Percentiles rank a stretch among this genome's conserved stretches.
Evolutionary conservation across 2,113 vertebrate genomes (phyloP).

Genomic region (Pipa parva): DNA sequence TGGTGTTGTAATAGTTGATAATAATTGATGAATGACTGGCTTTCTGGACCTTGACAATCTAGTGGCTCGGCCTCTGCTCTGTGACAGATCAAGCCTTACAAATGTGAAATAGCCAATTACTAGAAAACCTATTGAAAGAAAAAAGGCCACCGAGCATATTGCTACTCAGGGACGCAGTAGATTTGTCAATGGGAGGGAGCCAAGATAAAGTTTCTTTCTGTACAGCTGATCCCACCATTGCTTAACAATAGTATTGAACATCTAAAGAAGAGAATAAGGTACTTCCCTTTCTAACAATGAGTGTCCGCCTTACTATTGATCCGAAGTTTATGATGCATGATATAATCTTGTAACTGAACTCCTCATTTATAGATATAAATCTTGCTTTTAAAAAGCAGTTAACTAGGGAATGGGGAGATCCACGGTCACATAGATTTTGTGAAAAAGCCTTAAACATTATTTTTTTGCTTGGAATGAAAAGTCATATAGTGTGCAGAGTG

Average conservation of each 20-base stretch:
- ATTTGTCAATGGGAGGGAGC: constrained; percentile 64
- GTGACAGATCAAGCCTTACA: constrained; percentile 89
- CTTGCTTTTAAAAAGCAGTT: constrained; percentile 90
- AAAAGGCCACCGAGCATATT: constrained; percentile 94
- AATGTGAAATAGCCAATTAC: constrained; percentile 99
- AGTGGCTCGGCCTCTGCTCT: constrained; percentile 91
- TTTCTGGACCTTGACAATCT: constrained; percentile 80
- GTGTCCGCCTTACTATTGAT: constrained; percentile 84
- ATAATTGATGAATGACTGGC: constrained; percentile 91
- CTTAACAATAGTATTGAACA: constrained; percentile 57
- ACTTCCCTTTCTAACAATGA: constrained; percentile 64
- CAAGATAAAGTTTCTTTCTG: constrained; percentile 78
- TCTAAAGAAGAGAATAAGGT: constrained; percentile 57
- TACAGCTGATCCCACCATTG: constrained; percentile 72
- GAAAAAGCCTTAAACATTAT: constrained; percentile 86
- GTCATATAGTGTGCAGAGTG: constrained; percentile 72
- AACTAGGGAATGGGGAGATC: constrained; percentile 90
- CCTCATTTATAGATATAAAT: constrained; percentile 93
- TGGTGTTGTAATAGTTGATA: constrained; percentile 76
- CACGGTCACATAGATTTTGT: constrained; percentile 75
- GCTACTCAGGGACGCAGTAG: constrained; percentile 74
- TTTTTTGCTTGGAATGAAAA: constrained; percentile 82
- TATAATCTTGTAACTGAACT: constrained; percentile 80
- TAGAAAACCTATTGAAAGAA: constrained; percentile 81
- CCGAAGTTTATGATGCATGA: constrained; percentile 95